A percentile compares a stretch with the other conserved stretches of the same genome.
Evolutionary conservation across 2,797 vertebrate genomes (phyloP).

Genomic region (Amazona finschi): DNA sequence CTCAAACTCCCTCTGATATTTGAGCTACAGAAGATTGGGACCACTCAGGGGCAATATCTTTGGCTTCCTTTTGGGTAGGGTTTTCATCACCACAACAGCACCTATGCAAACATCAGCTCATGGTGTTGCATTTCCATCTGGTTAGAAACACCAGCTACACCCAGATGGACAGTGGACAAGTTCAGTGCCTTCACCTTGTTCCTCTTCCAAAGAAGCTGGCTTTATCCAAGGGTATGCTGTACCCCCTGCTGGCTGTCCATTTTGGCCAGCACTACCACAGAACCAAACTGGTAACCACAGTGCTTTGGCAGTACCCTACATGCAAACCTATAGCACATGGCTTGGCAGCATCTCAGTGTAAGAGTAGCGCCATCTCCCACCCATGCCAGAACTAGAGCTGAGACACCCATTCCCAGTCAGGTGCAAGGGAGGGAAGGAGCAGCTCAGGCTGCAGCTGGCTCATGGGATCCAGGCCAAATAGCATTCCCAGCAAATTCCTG

Average conservation of each 20-base stretch:
- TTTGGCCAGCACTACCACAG: background rate
- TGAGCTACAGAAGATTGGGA: background rate
- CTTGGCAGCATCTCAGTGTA: background rate
- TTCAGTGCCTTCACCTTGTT: rapidly evolving
- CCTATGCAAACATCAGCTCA: background rate
- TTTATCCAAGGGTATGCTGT: background rate
- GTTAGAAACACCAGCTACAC: background rate
- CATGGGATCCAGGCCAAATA: background rate
- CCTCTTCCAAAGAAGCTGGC: background rate
- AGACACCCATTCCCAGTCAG: background rate
- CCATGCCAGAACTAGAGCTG: background rate
- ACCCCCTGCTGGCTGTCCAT: background rate
- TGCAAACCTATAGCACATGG: rapidly evolving
- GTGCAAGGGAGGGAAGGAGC: background rate
- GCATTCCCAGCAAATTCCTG: slow-evolving; percentile 56
- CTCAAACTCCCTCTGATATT: background rate
- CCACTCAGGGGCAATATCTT: background rate
- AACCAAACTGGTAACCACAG: rapidly evolving
- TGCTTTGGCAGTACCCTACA: background rate
- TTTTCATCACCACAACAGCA: background rate
- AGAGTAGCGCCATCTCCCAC: background rate
- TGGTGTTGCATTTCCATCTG: background rate
- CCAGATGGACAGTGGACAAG: background rate
- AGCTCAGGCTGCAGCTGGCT: background rate
- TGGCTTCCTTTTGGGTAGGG: background rate